phyloP scores from a whole-genome alignment of 2,888 invertebrate genomes.

The Tetragonisca angustula region DNA sequence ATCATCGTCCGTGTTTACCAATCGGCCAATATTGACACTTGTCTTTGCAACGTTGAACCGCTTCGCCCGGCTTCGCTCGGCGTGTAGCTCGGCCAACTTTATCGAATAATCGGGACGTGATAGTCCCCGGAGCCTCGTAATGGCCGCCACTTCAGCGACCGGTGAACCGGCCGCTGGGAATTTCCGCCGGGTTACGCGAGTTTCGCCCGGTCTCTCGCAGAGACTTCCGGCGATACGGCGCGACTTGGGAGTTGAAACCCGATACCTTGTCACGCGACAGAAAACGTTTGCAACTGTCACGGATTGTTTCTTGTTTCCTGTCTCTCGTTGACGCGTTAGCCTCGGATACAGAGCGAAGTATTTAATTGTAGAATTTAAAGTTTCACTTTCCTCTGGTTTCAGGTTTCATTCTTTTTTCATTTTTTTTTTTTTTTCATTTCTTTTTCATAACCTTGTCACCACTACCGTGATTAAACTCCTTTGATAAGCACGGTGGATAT shows the following conservation, averaged over 20 bases:
- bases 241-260: neutral
- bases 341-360: no score
- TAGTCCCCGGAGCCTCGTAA: neutral
- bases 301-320: no score
- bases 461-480: no score
- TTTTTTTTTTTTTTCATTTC: no score
- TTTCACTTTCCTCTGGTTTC: no score
- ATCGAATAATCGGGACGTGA: slow-evolving; percentile 28
- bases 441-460: no score
- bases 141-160: slow-evolving; percentile 2
- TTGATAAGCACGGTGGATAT: no score
- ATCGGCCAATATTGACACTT: slow-evolving; percentile 11
- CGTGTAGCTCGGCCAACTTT: neutral
- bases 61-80: neutral
- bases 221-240: neutral
- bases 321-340: no score
- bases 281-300: no score
- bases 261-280: neutral
- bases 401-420: no score
- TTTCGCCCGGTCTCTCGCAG: neutral
- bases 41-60: slow-evolving; percentile 15
- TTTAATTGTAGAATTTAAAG: no score
- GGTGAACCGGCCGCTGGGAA: neutral
- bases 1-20: slow-evolving; percentile 16
- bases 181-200: slow-evolving; percentile 8